A percentile compares a stretch with the other conserved stretches of the same genome.
Conservation (phyloP, 1,140 invertebrate genomes). For the Drosophila fuyamai region DNA sequence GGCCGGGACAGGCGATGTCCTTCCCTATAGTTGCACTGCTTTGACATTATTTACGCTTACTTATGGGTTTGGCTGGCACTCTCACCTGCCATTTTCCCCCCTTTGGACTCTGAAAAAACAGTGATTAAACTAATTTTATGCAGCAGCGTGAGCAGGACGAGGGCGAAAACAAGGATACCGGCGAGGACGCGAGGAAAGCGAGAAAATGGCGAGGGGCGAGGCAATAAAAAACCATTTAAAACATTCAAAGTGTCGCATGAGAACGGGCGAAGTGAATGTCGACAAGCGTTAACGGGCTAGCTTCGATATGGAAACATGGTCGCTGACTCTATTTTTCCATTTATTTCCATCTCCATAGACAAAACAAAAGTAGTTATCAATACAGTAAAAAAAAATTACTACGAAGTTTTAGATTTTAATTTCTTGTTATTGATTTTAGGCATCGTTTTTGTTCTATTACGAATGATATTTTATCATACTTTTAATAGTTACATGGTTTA, state of each 20-base stretch:
- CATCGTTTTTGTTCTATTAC: too few species aligned
- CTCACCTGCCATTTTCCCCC: constrained; percentile 24
- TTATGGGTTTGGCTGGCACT: constrained; percentile 65
- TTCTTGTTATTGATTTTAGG: background rate
- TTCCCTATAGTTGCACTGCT: constrained; percentile 63
- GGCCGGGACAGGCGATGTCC: constrained; percentile 7
- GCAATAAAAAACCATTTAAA: constrained; percentile 80
- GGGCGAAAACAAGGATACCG: constrained; percentile 42
- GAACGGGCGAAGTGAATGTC: constrained; percentile 49
- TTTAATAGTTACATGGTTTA: too few species aligned
- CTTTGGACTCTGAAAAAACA: constrained; percentile 63
- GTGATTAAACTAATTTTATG: constrained; percentile 84
- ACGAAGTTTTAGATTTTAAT: background rate
- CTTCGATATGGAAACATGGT: constrained; percentile 58
- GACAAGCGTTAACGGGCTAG: constrained; percentile 59
- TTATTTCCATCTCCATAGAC: constrained; percentile 19
- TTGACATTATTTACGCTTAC: constrained; percentile 82
- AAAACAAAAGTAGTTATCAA: background rate
- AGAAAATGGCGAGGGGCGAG: constrained; percentile 21
- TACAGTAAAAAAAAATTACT: background rate
- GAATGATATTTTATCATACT: too few species aligned
- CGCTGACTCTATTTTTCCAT: constrained; percentile 23
- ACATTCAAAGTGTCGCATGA: constrained; percentile 81
- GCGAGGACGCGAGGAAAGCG: constrained; percentile 14
- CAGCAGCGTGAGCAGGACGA: constrained; percentile 47